Percentiles rank a stretch among this genome's conserved stretches.
Conservation (phyloP, 2,113 vertebrate genomes). For the Raja brachyura region DNA sequence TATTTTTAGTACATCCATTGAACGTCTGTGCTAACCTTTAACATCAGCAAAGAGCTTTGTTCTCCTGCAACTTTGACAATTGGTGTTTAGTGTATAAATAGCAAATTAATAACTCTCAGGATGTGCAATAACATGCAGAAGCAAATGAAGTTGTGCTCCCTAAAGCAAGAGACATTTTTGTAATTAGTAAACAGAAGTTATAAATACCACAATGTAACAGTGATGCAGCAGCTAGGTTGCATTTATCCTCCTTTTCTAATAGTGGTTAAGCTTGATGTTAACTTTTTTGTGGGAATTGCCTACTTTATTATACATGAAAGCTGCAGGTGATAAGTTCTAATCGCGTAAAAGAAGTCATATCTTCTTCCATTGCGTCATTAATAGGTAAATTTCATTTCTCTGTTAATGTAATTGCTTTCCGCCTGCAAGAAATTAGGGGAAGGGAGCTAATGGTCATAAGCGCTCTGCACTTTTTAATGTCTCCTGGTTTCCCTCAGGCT, state of each 20-base stretch:
- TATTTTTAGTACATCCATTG: background rate
- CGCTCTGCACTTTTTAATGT: background rate
- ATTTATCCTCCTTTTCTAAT: background rate
- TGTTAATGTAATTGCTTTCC: conserved; percentile 17
- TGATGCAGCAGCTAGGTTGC: background rate
- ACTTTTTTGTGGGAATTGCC: conserved; percentile 2
- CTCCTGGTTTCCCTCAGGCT: background rate
- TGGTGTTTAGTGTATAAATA: background rate
- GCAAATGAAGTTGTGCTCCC: background rate
- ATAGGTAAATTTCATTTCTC: background rate
- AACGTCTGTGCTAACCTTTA: background rate
- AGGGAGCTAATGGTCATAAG: background rate
- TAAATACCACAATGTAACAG: background rate
- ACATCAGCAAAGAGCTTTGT: background rate
- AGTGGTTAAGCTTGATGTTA: background rate
- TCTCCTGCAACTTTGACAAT: background rate
- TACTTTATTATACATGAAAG: background rate
- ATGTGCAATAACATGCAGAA: background rate
- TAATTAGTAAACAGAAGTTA: background rate
- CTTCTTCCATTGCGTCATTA: background rate
- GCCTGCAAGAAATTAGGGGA: background rate
- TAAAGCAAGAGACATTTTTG: background rate
- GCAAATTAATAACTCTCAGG: background rate
- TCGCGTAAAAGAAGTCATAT: background rate
- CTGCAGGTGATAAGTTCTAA: conserved; percentile 22